Evolutionary conservation across 2,113 vertebrate species (phyloP), one percentile per base, ranked within the genome.

Genomic region (Chloroceryle aenea): DNA sequence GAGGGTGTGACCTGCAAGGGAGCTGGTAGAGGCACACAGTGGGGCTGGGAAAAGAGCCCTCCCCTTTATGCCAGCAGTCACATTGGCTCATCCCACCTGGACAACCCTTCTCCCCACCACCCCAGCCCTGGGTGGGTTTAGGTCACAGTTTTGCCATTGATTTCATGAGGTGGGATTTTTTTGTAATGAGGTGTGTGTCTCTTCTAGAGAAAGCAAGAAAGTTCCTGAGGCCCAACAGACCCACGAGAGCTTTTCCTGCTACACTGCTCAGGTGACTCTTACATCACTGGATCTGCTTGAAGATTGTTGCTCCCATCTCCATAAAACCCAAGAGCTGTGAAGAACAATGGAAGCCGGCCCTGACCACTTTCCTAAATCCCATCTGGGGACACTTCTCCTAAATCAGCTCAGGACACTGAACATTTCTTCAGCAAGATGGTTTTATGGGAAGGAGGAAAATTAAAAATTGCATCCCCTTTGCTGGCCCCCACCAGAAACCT

Each of bases 401-500:
- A 12, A 82, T 6, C 34, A 55, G 16, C 48, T 40, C 34, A 2
- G 17, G 32, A 30, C 3, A 8, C 32, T 6, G 3, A 50, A 10
- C 18, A 4, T n/a, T 84, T 27, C 81, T 64, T 59, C 9, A 56
- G 40, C 38, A 29, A 45, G 53, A 40, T 2, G 6, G 19, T 96
- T 79, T 73, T 27, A 43, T 7, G 42, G 71, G 68, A 88, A 81
- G 56, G 17, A 87, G 47, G 47, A 67, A 74, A 86, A 92, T 50
- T 4, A n/a, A 67, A 59, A 85, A 13, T 59, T 48, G 20, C 23
- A 71, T 71, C 66, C 84, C 64, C 64, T 81, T 87, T 12, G 5
- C 67, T 83, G 87, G 69, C n/a, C 80, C 40, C 72, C 53, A 29
- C 4, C 58, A 82, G 76, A 94, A 90, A 87, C n/a, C 66, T 88